These are phyloP conservation scores for Pheosia tremula DNA, from an alignment of 2,888 invertebrate species.

Conservation along the genomic window DNA sequence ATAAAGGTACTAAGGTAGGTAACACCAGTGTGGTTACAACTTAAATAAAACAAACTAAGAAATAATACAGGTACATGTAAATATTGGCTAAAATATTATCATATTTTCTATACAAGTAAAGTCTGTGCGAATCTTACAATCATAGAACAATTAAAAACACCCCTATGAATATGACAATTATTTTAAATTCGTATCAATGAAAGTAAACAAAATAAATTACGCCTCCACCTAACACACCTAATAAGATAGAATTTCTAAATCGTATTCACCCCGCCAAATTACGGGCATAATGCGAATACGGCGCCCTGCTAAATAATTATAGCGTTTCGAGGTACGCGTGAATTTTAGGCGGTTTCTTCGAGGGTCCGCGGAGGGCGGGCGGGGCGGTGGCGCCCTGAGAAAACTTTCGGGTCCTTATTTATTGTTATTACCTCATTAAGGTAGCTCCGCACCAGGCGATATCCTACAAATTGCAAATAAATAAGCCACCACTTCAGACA, in stretches of 20 bases:
- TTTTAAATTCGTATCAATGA: background rate
- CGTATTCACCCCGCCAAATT: conserved; percentile 50
- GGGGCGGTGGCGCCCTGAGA: conserved; percentile 65
- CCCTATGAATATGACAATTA: background rate
- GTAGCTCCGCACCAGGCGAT: conserved; percentile 80
- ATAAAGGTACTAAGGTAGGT: background rate
- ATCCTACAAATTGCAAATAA: conserved; percentile 83
- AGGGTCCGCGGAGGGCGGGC: conserved; percentile 64
- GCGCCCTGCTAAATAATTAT: conserved; percentile 62
- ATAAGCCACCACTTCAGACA: conserved; percentile 68
- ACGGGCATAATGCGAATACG: conserved; percentile 45
- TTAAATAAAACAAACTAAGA: background rate
- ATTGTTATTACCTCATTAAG: conserved; percentile 85
- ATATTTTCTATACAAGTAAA: no score
- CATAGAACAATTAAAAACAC: no score
- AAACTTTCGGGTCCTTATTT: conserved; percentile 84
- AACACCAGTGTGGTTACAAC: background rate
- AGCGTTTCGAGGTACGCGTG: conserved; percentile 69
- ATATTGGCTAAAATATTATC: background rate
- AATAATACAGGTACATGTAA: background rate
- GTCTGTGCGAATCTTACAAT: no score
- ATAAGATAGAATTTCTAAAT: conserved; percentile 44
- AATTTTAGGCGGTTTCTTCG: conserved; percentile 72
- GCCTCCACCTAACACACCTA: conserved; percentile 19
- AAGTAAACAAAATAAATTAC: conserved; percentile 17